Evolutionary conservation across 2,888 invertebrate species (phyloP).

Genomic region (Chirona hameri): DNA sequence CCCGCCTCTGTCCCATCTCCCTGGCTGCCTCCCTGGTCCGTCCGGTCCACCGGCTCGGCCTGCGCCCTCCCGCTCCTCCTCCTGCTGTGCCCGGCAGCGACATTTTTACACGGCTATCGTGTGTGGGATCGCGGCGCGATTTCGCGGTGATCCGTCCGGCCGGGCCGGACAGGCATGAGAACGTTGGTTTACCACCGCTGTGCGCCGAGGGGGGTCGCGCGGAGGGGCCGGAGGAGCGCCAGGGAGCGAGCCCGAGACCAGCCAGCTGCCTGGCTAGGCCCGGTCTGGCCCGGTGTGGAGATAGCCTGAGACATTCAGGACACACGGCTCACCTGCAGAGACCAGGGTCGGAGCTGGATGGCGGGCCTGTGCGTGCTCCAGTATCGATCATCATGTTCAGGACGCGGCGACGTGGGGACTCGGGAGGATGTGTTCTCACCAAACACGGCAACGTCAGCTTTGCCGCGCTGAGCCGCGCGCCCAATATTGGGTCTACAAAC

Average conservation of each 20-base stretch:
- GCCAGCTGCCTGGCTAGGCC: neutral
- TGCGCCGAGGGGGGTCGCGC: neutral
- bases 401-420: no score
- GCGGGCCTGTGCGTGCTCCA: no score
- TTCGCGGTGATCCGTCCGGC: neutral
- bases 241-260: neutral
- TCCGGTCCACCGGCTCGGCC: neutral
- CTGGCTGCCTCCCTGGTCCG: neutral
- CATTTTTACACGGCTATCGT: slow-evolving; percentile 12
- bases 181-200: slow-evolving; percentile 26
- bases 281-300: neutral
- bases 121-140: neutral
- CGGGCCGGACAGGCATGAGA: neutral
- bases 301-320: no score
- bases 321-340: no score
- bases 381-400: no score
- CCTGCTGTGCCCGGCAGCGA: neutral
- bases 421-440: no score
- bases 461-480: no score
- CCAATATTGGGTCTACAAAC: no score
- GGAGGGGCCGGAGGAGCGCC: neutral
- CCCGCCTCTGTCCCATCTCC: neutral
- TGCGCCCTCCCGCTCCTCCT: neutral
- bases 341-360: no score
- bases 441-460: no score